Evolutionary conservation across 2,113 vertebrate genomes (phyloP), one percentile per base, ranked within the genome.

Genomic region (Scartelaos histophorus): DNA sequence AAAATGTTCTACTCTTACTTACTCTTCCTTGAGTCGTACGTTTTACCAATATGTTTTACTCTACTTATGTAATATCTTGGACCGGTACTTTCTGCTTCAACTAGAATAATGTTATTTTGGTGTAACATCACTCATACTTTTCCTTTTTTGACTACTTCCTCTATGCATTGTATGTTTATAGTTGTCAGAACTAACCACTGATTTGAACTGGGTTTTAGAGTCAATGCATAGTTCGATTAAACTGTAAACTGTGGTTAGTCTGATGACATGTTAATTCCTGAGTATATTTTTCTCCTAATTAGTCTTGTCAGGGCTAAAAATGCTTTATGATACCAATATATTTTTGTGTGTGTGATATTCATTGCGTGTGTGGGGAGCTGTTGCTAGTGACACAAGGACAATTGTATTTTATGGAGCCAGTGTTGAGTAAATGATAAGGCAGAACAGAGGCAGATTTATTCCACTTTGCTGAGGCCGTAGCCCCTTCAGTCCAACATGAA

Each of bases 401-500:
- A n/a, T 7, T 43, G 13, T 64, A 17, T 64, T 38, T 64, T 38
- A 64, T 64, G 35, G 16, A 43, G 61, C 34, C 58, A n/a, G 29
- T 11, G 61, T 43, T 64, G 29, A 38, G 61, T 70, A 68, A 76
- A 70, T 65, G 56, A 29, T 45, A 76, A 57, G 49, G 10, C 38
- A 17, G 71, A 73, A 77, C 67, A 83, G 71, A 67, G 70, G 73
- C 69, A 34, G 13, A 49, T 66, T 69, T 75, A 66, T 69, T 62
- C 47, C 45, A 0, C 35, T 54, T 0, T 38, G 76, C 74, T 62
- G 77, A 17, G 77, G 69, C 70, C 70, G 72, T 66, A 74, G 67
- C 74, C 56, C 54, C 60, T 76, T 78, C 72, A 71, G 65, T 80
- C 76, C 76, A 72, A 71, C 72, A 71, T 78, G 74, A 82, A 74